Evolutionary conservation across 2,888 invertebrate genomes (phyloP), one percentile per base, ranked within the genome.

Genomic region (Zygothrica quintamaculata): DNA sequence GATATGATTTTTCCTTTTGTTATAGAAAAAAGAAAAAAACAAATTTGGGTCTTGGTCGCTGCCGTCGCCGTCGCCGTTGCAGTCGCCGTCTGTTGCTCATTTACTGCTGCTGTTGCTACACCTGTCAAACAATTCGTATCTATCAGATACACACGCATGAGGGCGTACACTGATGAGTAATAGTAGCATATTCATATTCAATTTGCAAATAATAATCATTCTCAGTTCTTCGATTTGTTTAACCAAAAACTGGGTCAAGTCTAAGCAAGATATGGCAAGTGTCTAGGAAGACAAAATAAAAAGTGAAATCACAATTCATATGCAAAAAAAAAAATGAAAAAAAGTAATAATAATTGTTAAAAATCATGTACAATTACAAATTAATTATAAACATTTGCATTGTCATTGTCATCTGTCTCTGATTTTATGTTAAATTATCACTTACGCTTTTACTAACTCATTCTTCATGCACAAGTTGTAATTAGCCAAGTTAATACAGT

Each of bases 11-110:
- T 73, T 82, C 85, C 69, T 78, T 74, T 85, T 80, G 84, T 82
- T 79, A 61, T 65, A 34, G 47, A 55, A 43, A n/a, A n/a, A n/a
- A n/a, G n/a, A n/a, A n/a, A n/a, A n/a, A n/a, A n/a, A n/a, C n/a
- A n/a, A 86, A 77, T 81, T 22, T 84, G 72, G 80, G 80, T 81
- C 87, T 81, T 84, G 80, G 87, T 84, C 80, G 77, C 6, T 4
- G 18, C 9, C n/a, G n/a, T n/a, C n/a, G n/a, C 15, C 12, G n/a
- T n/a, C n/a, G n/a, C n/a, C n/a, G n/a, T n/a, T n/a, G n/a, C n/a
- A n/a, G n/a, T n/a, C n/a, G n/a, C n/a, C n/a, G n/a, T n/a, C n/a
- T n/a, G n/a, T n/a, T n/a, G n/a, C n/a, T n/a, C n/a, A n/a, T n/a
- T n/a, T n/a, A n/a, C 18, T 22, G 18, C 5, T 22, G 18, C 18